Percentiles rank a stretch among this genome's conserved stretches.
phyloP scores from a whole-genome alignment of 2,888 invertebrate species.

The Sinelater perroti region DNA sequence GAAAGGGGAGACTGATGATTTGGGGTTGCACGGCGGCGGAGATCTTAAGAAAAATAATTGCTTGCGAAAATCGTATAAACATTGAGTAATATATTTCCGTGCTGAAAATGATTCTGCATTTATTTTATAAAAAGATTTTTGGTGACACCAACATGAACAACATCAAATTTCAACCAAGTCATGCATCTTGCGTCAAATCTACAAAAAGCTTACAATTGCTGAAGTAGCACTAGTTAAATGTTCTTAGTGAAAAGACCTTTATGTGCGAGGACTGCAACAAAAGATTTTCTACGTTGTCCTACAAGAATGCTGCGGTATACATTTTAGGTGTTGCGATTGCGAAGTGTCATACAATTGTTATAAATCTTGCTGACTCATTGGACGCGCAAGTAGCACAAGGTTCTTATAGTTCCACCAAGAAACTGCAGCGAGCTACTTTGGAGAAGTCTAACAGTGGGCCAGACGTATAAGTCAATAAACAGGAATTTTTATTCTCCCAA shows the following conservation, averaged over 20 bases:
- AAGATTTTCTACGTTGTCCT: slow-evolving; percentile 65
- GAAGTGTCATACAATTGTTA: slow-evolving; percentile 53
- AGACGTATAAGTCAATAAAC: slow-evolving; percentile 31
- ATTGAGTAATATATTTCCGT: too few species aligned
- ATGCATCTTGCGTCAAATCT: too few species aligned
- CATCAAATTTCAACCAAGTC: too few species aligned
- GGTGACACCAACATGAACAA: too few species aligned
- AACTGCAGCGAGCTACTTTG: not conserved
- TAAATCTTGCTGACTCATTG: slow-evolving; percentile 58
- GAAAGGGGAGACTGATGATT: too few species aligned
- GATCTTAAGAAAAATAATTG: too few species aligned
- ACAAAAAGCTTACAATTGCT: slow-evolving; percentile 65
- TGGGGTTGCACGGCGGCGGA: too few species aligned
- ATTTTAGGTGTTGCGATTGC: slow-evolving; percentile 57
- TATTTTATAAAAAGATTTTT: too few species aligned
- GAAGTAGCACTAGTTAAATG: slow-evolving; percentile 77
- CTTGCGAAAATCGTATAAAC: too few species aligned
- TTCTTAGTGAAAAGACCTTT: slow-evolving; percentile 69
- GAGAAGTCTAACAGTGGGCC: slow-evolving; percentile 37
- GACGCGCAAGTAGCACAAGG: slow-evolving; percentile 56
- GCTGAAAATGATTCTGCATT: too few species aligned
- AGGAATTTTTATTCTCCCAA: slow-evolving; percentile 46
- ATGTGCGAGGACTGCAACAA: slow-evolving; percentile 67
- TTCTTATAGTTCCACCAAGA: slow-evolving; percentile 48
- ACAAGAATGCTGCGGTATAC: slow-evolving; percentile 66